phyloP scores from a whole-genome alignment of 2,113 vertebrate genomes.

The Tragelaphus scriptus region DNA sequence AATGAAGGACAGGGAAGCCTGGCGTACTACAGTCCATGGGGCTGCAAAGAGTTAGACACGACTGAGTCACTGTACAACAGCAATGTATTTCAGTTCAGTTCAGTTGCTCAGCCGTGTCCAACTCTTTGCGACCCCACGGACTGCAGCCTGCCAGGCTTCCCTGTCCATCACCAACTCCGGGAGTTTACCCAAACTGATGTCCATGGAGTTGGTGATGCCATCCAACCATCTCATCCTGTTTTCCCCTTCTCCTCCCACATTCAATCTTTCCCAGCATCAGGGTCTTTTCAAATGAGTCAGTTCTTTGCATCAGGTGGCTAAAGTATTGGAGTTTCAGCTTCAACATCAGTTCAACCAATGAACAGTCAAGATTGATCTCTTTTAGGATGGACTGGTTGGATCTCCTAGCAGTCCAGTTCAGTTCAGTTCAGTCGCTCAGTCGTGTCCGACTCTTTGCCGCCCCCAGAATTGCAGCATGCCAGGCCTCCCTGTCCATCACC shows the following conservation, averaged over 20 bases:
- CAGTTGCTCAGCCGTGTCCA: not conserved
- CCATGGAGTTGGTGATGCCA: not conserved
- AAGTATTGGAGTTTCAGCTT: not conserved
- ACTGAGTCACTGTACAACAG: not conserved
- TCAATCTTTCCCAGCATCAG: not conserved
- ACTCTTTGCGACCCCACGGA: not conserved
- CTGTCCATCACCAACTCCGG: not conserved
- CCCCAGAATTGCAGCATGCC: too few relatives aligned
- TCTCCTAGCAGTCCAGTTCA: too few relatives aligned
- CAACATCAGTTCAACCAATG: not conserved
- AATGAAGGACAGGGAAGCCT: not conserved
- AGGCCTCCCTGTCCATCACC: too few relatives aligned
- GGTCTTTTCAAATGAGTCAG: not conserved
- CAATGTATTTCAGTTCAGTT: not conserved
- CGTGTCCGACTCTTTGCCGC: too few relatives aligned
- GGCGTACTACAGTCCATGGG: not conserved
- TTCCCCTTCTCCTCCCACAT: not conserved
- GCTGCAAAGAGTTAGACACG: not conserved
- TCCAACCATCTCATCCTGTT: not conserved
- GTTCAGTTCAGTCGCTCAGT: too few relatives aligned
- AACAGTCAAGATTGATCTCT: not conserved
- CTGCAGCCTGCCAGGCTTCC: not conserved
- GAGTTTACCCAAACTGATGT: not conserved
- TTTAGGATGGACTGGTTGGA: not conserved
- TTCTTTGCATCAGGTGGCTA: not conserved